phyloP scores from a whole-genome alignment of 2,797 vertebrate species.

The Anguilla marmorata region DNA sequence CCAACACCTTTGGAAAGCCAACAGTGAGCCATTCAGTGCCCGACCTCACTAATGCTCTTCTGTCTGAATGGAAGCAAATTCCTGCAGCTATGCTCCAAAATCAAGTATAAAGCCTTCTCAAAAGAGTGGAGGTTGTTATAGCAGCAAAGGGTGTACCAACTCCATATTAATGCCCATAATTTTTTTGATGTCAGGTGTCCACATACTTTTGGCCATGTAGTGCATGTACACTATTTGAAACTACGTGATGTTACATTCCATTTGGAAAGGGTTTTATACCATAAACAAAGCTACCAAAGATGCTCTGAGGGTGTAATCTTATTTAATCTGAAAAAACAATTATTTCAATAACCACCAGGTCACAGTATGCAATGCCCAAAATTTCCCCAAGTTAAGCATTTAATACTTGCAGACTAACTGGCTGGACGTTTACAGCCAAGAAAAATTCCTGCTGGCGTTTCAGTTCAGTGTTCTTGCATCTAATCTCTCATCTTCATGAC shows the following conservation, averaged over 20 bases:
- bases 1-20: too few relatives aligned
- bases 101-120: too few relatives aligned
- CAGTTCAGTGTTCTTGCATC: neutral
- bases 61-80: too few relatives aligned
- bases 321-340: slow-evolving; percentile 24
- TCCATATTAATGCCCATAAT: too few relatives aligned
- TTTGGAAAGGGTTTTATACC: neutral
- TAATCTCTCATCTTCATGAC: slow-evolving; percentile 31
- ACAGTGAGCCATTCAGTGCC: too few relatives aligned
- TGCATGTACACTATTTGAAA: neutral
- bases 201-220: too few relatives aligned
- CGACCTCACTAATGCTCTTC: too few relatives aligned
- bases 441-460: neutral
- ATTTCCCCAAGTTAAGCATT: neutral
- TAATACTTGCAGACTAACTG: neutral
- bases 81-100: too few relatives aligned
- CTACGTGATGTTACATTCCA: neutral
- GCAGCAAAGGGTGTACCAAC: too few relatives aligned
- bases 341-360: slow-evolving; percentile 21
- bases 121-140: too few relatives aligned
- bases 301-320: neutral
- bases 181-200: too few relatives aligned
- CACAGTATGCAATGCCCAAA: slow-evolving; percentile 3
- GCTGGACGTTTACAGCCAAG: neutral
- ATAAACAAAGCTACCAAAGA: neutral